These are phyloP conservation scores for Lethrus apterus DNA, from an alignment of 1,140 invertebrate genomes.

Conservation along the genomic window DNA sequence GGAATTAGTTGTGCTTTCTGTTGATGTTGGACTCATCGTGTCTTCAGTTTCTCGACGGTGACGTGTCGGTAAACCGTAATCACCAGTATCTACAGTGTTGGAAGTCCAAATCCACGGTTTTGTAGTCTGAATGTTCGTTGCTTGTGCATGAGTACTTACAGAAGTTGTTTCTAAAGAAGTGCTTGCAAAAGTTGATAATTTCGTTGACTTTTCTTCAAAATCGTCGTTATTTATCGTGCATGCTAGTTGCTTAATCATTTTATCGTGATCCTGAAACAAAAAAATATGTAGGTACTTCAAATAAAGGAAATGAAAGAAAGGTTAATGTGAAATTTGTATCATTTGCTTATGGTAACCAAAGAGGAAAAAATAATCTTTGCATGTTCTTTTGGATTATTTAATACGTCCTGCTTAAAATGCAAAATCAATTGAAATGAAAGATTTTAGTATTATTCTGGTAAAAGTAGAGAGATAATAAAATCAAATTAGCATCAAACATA, in stretches of 20 bases:
- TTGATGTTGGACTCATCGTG: conserved; percentile 27
- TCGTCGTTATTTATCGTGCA: conserved; percentile 37
- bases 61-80: conserved; percentile 38
- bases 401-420: no score
- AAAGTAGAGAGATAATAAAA: no score
- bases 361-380: neutral
- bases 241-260: conserved; percentile 41
- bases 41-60: conserved; percentile 42
- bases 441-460: no score
- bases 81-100: conserved; percentile 32
- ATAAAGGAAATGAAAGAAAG: neutral
- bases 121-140: conserved; percentile 27
- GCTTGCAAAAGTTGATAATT: conserved; percentile 16
- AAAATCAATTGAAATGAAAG: no score
- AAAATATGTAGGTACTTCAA: neutral
- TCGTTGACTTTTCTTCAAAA: conserved; percentile 34
- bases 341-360: neutral
- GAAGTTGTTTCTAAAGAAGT: conserved; percentile 11
- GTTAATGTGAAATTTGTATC: neutral
- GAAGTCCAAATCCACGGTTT: conserved; percentile 37
- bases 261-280: conserved; percentile 41
- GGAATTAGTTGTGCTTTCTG: conserved; percentile 6
- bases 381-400: no score
- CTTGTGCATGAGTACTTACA: neutral
- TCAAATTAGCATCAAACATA: no score